A percentile compares a stretch with the other conserved stretches of the same genome.
Conservation (phyloP, 2,888 invertebrate species). For the Scelioninae gen. 1 region DNA sequence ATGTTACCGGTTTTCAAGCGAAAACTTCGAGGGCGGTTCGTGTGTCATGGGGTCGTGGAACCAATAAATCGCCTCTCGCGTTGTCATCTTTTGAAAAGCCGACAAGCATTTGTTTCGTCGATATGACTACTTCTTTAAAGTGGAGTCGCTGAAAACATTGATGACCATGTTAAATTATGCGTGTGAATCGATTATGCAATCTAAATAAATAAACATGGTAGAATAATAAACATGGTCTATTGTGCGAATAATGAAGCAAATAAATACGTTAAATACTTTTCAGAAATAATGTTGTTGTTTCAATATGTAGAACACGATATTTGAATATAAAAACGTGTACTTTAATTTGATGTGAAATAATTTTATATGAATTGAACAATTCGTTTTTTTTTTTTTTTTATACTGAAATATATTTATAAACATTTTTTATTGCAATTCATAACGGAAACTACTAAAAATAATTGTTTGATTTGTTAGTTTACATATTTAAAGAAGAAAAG, state of each 20-base stretch:
- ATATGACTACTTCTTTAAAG: slow-evolving; percentile 46
- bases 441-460: too few relatives aligned
- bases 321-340: not conserved
- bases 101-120: slow-evolving; percentile 59
- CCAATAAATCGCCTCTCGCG: slow-evolving; percentile 56
- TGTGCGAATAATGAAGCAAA: slow-evolving; percentile 56
- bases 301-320: not conserved
- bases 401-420: too few relatives aligned
- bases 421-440: too few relatives aligned
- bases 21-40: slow-evolving; percentile 60
- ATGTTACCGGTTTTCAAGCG: slow-evolving; percentile 64
- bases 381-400: too few relatives aligned
- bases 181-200: slow-evolving; percentile 70
- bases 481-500: too few relatives aligned
- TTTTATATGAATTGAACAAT: too few relatives aligned
- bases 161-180: slow-evolving; percentile 69
- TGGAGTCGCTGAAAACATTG: slow-evolving; percentile 55
- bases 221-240: slow-evolving; percentile 58
- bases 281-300: slow-evolving; percentile 7
- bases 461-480: too few relatives aligned
- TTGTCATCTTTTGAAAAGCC: slow-evolving; percentile 64
- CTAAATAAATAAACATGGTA: slow-evolving; percentile 68
- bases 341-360: too few relatives aligned
- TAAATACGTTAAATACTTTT: slow-evolving; percentile 27
- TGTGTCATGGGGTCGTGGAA: slow-evolving; percentile 62